Evolutionary conservation across 2,113 vertebrate species (phyloP), one percentile per base, ranked within the genome.

Genomic region (Poecilia latipinna): DNA sequence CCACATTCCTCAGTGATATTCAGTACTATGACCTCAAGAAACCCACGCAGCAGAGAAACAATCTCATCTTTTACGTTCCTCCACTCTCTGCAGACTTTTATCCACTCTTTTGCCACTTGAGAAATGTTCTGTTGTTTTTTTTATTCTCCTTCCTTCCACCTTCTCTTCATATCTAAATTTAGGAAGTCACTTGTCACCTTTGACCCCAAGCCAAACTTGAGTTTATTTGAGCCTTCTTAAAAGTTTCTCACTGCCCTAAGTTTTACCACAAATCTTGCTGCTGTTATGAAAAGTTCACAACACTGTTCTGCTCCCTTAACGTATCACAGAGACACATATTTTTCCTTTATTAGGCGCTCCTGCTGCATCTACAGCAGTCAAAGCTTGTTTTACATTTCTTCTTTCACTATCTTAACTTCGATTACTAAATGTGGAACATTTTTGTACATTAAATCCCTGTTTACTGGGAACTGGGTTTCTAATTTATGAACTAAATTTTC

Each of bases 1-100:
- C 92, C 91, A 90, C 92, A 92, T 93, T 93, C 90, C 89, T 88
- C 87, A 91, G 90, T 89, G 92, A 93, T 94, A 93, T 92, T 93
- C 92, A 88, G 89, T 82, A 72, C 90, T 87, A 88, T 93, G 92
- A 94, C 93, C 93, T 94, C 92, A 93, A 92, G 90, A 93, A 91
- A 92, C 92, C 90, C 88, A 81, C 89, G 82, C 85, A 81, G 85
- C 86, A 84, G 82, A 91, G 84, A 82, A 70, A 69, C 83, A 78
- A 77, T 44, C 63, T 68, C 80, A 80, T 82, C 77, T 82, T 76
- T 42, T 64, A 61, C 61, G 66, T 79, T 75, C 77, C 64, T 61
- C 70, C 73, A 60, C 62, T 79, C 69, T 65, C 61, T 77, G 29
- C 61, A 48, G 64, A 63, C 51, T 75, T 33, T 74, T 63, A 77